phyloP scores from a whole-genome alignment of 2,888 invertebrate species.

The Prostheceraeus crozeri region DNA sequence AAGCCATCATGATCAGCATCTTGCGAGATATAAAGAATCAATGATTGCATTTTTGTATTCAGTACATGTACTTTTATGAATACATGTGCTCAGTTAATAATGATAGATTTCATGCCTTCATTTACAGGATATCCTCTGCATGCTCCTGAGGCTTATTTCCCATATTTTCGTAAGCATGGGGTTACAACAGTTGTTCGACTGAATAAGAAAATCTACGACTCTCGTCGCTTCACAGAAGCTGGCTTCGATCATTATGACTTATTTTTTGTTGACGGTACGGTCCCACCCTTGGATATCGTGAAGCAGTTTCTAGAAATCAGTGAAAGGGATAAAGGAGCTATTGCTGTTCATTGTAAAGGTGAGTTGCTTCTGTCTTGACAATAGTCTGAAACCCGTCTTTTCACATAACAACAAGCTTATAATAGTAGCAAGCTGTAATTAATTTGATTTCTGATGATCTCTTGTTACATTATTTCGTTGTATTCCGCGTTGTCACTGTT shows the following conservation, averaged over 20 bases:
- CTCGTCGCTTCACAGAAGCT: constrained; percentile 72
- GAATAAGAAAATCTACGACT: constrained; percentile 85
- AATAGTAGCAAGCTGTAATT: too few species aligned
- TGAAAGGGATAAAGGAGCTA: constrained; percentile 77
- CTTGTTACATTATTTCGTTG: too few species aligned
- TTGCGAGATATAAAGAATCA: too few species aligned
- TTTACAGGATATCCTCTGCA: constrained; percentile 60
- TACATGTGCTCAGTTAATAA: not conserved
- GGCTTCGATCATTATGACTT: constrained; percentile 90
- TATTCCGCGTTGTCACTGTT: too few species aligned
- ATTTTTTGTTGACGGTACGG: constrained; percentile 92
- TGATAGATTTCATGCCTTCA: not conserved
- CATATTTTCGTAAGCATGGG: constrained; percentile 76
- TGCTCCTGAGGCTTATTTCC: constrained; percentile 83
- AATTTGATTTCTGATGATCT: too few species aligned
- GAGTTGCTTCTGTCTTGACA: too few species aligned
- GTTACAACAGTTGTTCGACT: constrained; percentile 78
- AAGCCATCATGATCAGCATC: too few species aligned
- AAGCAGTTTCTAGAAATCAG: constrained; percentile 76
- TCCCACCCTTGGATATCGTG: constrained; percentile 80
- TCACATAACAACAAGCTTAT: too few species aligned
- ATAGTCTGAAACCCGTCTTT: too few species aligned
- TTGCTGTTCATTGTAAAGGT: constrained; percentile 91
- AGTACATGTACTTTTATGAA: too few species aligned
- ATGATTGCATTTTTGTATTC: too few species aligned